Base-by-base conservation (phyloP, 2,113 vertebrate species). In the Cavia porcellus region DNA sequence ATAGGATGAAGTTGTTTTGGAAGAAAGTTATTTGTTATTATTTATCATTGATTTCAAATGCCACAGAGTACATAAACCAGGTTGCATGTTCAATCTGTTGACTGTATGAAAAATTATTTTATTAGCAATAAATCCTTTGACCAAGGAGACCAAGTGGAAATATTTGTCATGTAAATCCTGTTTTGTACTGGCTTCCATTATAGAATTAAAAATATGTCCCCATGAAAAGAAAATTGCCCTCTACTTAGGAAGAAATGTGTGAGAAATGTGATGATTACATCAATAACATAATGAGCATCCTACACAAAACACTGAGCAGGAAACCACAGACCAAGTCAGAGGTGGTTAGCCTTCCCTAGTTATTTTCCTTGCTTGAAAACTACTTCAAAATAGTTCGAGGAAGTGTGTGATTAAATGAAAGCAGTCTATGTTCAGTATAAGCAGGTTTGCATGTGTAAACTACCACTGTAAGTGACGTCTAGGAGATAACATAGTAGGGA, bases 91-190 rank as follows among this genome's bases (percentile, higher is more conserved):
- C 93, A 93, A 93, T 97, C 96, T 97, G 83, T 88, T 92, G 90
- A 97, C 93, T 96, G 75, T n/a, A 90, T 95, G 61, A 82, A 95
- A 92, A 96, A 86, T 47, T 89, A 90, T 89, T 95, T 96, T 97
- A 95, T 95, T 72, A 97, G 52, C n/a, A 92, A 66, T 97, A 96
- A 93, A 95, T 92, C 30, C 45, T 19, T 87, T 94, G 80, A 87
- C 61, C 80, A 93, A 84, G 81, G 62, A 77, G 80, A 89, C 47
- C 90, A 57, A 61, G 84, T 93, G 47, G 38, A 38, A 38, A 77
- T 92, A 89, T 81, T 89, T 96, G 50, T 94, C 85, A 92, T 52
- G 5, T 61, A 90, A 96, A 93, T 96, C 35, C 42, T 74, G 87
- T 92, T 96, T 95, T 92, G 70, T 90, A 32, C 47, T 92, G 75